Conservation (phyloP, 1,140 invertebrate species). For the Hestina assimilis region DNA sequence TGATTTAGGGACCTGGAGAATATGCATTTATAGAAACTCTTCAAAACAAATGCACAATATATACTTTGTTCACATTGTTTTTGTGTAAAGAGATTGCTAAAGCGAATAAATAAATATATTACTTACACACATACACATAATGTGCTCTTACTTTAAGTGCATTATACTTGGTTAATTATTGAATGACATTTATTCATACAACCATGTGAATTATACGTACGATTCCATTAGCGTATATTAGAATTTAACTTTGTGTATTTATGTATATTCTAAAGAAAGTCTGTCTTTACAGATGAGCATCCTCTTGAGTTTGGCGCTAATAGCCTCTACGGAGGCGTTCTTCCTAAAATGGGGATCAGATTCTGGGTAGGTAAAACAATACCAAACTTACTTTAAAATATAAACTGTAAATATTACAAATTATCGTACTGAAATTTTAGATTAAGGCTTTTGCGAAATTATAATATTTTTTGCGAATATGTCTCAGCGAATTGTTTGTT, state of each 20-base stretch:
- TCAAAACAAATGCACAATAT: no score
- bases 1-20: no score
- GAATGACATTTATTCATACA: no score
- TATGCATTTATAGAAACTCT: no score
- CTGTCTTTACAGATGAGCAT: constrained; percentile 53
- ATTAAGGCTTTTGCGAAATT: neutral
- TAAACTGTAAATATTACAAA: neutral
- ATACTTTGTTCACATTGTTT: no score
- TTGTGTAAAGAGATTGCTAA: no score
- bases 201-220: no score
- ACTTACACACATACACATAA: no score
- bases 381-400: neutral
- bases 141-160: no score
- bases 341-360: constrained; percentile 76
- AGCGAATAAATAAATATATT: no score
- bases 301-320: constrained; percentile 48
- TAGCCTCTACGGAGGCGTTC: constrained; percentile 64
- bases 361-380: constrained; percentile 55
- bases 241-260: neutral
- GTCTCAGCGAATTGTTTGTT: constrained; percentile 6
- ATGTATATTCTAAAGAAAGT: constrained; percentile 23
- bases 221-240: no score
- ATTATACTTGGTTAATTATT: no score
- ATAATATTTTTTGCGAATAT: neutral
- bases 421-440: neutral